Evolutionary conservation across 1,140 invertebrate species (phyloP), one percentile per base, ranked within the genome.

Genomic region (Tetragonula clypearis): DNA sequence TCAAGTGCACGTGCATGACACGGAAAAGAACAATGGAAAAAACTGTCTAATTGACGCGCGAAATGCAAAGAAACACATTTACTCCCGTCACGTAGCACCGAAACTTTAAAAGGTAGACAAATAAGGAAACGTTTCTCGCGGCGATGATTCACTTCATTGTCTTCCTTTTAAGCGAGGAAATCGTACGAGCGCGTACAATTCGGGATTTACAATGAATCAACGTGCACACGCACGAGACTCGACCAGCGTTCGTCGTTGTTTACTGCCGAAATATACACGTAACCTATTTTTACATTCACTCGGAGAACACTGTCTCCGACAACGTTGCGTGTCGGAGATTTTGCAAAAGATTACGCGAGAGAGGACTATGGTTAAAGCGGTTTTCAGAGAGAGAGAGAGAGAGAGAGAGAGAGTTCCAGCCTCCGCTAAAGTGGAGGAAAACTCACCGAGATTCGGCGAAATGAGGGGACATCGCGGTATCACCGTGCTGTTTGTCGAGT

Each of bases 391-490:
- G 41, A 41, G 41, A 41, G 41, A 41, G 41, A 41, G 41, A 8
- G 6, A 8, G 41, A 41, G 41, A 41, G 41, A 8, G 8, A 49
- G 41, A 49, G 41, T 41, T 41, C 6, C 41, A 41, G 41, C 41
- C 41, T 8, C 41, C 21, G 23, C 60, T 62, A 62, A 62, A 62
- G 12, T 23, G 60, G 6, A 66, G 26, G 8, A 26, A 66, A 2
- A 82, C 92, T 92, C 91, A 95, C 95, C 93, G 78, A 95, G 93
- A 92, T 95, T 95, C 53, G 95, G 95, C 30, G 95, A 94, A 14
- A 95, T 88, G 62, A 92, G 90, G 11, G 95, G 95, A 81, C 95
- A 95, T 65, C 72, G 89, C 79, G 86, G 90, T 35, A 92, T 23
- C 41, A 62, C 60, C 68, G 86, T 74, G 62, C 68, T 73, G 69